Percentiles rank a stretch among this genome's conserved stretches.
Conservation (phyloP, 2,113 vertebrate species). For the Otolemur garnettii region DNA sequence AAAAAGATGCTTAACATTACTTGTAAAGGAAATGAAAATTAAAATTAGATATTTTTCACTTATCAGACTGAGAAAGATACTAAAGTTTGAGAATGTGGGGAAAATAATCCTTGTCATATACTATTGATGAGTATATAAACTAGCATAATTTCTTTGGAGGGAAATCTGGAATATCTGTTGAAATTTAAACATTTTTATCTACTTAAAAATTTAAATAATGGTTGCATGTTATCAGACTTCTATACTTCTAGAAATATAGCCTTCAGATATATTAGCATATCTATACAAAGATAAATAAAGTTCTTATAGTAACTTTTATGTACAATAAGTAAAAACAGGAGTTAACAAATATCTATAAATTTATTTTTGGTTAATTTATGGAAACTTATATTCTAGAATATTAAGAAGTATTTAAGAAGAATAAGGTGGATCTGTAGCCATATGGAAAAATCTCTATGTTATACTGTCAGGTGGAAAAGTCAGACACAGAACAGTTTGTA, state of each 20-base stretch:
- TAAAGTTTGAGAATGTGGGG: neutral
- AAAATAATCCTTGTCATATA: conserved; percentile 23
- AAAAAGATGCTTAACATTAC: neutral
- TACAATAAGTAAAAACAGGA: neutral
- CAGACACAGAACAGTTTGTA: neutral
- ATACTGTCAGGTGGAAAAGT: conserved; percentile 24
- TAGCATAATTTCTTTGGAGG: neutral
- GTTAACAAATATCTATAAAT: neutral
- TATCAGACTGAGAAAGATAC: neutral
- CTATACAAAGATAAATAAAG: conserved; percentile 8
- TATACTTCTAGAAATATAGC: neutral
- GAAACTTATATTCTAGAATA: conserved; percentile 33
- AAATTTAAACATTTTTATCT: conserved; percentile 48
- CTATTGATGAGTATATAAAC: neutral
- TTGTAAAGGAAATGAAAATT: conserved; percentile 21
- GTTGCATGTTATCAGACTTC: neutral
- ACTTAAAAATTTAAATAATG: conserved; percentile 40
- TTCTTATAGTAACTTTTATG: neutral
- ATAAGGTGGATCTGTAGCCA: neutral
- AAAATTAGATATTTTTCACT: conserved; percentile 43
- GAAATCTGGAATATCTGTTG: conserved; percentile 34
- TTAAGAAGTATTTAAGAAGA: conserved; percentile 25
- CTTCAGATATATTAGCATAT: neutral
- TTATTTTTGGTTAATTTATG: neutral
- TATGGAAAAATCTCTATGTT: neutral